Evolutionary conservation across 2,797 vertebrate genomes (phyloP), one percentile per base, ranked within the genome.

Genomic region (Spheniscus humboldti): DNA sequence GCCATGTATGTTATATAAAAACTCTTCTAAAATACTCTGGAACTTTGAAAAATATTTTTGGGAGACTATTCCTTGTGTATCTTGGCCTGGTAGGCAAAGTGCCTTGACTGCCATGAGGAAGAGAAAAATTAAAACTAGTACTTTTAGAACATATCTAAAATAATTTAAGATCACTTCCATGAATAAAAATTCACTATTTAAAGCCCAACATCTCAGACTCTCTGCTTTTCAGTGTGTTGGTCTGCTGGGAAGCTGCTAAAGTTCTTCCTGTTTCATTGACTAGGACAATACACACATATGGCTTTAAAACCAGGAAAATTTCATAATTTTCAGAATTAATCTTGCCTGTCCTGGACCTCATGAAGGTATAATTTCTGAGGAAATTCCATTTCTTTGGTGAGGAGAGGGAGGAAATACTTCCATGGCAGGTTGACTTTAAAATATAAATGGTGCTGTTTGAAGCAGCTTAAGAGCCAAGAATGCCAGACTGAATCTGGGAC

Each of bases 351-450:
- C 33, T 76, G 62, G 39, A 69, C 13, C 25, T 84, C 41, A 47
- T 77, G 43, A 57, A 90, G 66, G 22, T 88, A 83, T 63, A 90
- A 88, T 84, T 92, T 94, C 69, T 84, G 33, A 88, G 79, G 90
- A 95, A 94, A 94, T 96, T 90, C 92, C 57, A 84, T 43, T 73
- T 94, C 59, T 68, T 86, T 64, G 35, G 43, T 52, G 30, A 24
- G 41, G 55, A 48, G 27, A 77, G 45, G 43, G 73, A 95, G 88
- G 86, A 96, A 95, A 94, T 95, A 73, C 48, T 92, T 96, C 76
- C n/a, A 0, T 95, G 91, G 91, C 95, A 96, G 90, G n/a, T 82
- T 88, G 82, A 84, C 60, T 95, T 95, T 94, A 93, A 94, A 96
- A 87, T 94, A 92, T 92, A 90, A 93, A 93, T 82, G 69, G 62